These are phyloP conservation scores for Kuschelorhynchus macadamiae DNA, from an alignment of 2,888 invertebrate species.

Conservation along the genomic window DNA sequence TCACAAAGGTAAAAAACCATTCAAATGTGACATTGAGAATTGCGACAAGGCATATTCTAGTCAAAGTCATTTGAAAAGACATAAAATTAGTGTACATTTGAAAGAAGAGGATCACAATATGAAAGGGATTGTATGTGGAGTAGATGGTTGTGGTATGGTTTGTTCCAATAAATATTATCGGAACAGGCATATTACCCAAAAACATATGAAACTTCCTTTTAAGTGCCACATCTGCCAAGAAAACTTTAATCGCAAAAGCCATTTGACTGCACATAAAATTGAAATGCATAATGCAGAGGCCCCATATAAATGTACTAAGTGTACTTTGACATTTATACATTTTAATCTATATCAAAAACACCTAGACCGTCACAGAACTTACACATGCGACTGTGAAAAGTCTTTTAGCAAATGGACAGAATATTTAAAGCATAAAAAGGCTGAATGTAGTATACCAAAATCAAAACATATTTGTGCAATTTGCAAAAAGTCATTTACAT, in stretches of 20 bases:
- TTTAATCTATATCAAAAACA: conserved; percentile 57
- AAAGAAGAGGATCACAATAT: neutral
- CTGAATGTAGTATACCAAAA: conserved; percentile 51
- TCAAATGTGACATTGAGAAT: conserved; percentile 53
- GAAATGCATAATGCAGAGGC: conserved; percentile 54
- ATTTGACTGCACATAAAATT: conserved; percentile 56
- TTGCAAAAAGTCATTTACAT: conserved; percentile 57
- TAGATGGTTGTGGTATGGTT: conserved; percentile 55
- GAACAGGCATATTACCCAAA: conserved; percentile 56
- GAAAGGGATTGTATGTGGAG: conserved; percentile 52
- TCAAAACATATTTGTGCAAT: conserved; percentile 56
- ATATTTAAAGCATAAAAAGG: conserved; percentile 57
- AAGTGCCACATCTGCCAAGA: conserved; percentile 56
- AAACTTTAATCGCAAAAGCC: conserved; percentile 57
- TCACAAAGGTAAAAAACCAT: conserved; percentile 53
- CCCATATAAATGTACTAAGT: conserved; percentile 58
- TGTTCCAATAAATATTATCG: conserved; percentile 59
- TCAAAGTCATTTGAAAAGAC: conserved; percentile 58
- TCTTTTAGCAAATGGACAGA: conserved; percentile 59
- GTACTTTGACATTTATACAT: conserved; percentile 56
- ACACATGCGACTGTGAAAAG: conserved; percentile 60
- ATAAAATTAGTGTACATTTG: conserved; percentile 55
- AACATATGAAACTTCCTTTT: conserved; percentile 53
- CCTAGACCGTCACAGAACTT: conserved; percentile 58
- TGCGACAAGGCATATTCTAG: conserved; percentile 59